Evolutionary conservation across 2,113 vertebrate genomes (phyloP), one percentile per base, ranked within the genome.

Genomic region (Athene noctua): DNA sequence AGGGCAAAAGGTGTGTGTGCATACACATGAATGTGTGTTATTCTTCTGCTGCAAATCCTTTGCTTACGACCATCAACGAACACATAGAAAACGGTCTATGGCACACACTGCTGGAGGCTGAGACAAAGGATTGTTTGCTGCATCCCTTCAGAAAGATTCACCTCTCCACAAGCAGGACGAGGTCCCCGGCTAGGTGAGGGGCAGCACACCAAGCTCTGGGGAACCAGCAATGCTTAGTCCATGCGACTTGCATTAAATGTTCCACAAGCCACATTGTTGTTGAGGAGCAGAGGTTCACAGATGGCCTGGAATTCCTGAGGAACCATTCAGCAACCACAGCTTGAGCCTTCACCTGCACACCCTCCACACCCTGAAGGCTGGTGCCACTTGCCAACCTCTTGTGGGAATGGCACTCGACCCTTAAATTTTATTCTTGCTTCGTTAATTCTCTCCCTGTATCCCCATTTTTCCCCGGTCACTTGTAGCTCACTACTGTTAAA

Each of bases 81-180:
- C 59, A 19, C 2, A 0, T 4, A 40, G 57, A 29, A 65, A 66
- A 0, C 0, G 4, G 52, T n/a, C 54, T 10, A 5, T 7, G 42
- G 74, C 47, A 47, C n/a, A 15, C 4, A 19, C 30, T 44, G 62
- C 36, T 9, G 25, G 25, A 23, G 30, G 10, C 1, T 10, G 38
- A 51, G 44, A 67, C 42, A 18, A 29, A 51, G 51, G 15, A 30
- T 2, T 32, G 32, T 49, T 32, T 21, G 40, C 36, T 68, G 23
- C 36, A 6, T n/a, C 12, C 16, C 2, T 6, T 20, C 51, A 18
- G 23, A 63, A 51, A 17, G 34, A 46, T 54, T 30, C 40, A 18
- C 23, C 26, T 7, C 34, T 34, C 59, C 51, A 20, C 47, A 16
- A 8, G 59, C 34, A 30, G 36, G 32, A 17, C 1, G 6, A 61